phyloP scores from a whole-genome alignment of 1,140 invertebrate genomes.

The Drosophila bocqueti region DNA sequence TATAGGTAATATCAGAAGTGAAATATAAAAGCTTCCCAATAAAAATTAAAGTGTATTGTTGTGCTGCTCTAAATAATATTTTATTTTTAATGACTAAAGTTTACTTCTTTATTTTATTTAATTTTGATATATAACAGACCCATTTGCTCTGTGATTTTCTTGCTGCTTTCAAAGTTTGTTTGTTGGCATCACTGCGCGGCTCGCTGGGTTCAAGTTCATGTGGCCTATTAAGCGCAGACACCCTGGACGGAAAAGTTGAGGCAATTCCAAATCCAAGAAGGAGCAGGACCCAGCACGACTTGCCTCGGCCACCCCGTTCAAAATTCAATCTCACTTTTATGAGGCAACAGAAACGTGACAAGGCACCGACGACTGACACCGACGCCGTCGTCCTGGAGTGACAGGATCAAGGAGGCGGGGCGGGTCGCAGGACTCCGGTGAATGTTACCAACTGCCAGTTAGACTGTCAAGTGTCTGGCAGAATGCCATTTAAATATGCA shows the following conservation, averaged over 20 bases:
- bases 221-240: conserved; percentile 72
- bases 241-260: conserved; percentile 58
- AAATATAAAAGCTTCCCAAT: too few species aligned
- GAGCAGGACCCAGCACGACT: conserved; percentile 26
- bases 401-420: conserved; percentile 45
- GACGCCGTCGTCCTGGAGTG: conserved; percentile 41
- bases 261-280: conserved; percentile 34
- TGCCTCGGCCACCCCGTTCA: conserved; percentile 63
- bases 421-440: conserved; percentile 10
- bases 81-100: neutral
- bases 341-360: conserved; percentile 79
- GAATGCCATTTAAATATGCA: conserved; percentile 81
- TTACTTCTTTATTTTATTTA: too few species aligned
- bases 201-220: conserved; percentile 70
- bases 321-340: conserved; percentile 83
- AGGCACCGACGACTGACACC: conserved; percentile 66
- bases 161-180: conserved; percentile 1
- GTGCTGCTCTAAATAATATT: neutral
- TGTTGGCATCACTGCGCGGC: conserved; percentile 19
- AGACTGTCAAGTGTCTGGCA: conserved; percentile 71
- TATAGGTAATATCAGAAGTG: too few species aligned
- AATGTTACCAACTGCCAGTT: conserved; percentile 58
- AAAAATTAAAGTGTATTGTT: neutral
- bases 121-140: neutral
- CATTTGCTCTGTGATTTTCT: neutral